Evolutionary conservation across 1,140 invertebrate species (phyloP).

Genomic region (Tetragonula clypearis): DNA sequence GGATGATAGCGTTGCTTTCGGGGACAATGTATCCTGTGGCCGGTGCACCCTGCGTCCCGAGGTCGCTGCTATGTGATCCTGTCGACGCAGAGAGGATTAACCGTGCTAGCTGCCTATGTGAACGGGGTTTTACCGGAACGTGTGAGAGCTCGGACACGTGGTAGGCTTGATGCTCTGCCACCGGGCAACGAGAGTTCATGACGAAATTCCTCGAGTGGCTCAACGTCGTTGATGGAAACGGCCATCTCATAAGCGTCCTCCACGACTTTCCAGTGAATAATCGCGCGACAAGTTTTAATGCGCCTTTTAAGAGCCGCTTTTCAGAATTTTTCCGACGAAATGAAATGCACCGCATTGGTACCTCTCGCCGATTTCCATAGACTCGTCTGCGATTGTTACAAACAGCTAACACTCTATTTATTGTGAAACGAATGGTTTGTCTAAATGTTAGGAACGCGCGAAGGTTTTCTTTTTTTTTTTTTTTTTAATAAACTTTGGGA

Average conservation of each 20-base stretch:
- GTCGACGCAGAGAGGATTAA: slow-evolving; percentile 67
- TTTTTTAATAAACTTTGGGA: too few species aligned
- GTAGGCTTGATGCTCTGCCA: slow-evolving; percentile 15
- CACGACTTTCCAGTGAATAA: neutral
- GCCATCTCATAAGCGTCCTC: neutral
- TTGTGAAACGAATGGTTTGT: too few species aligned
- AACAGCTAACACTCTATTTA: too few species aligned
- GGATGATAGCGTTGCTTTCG: slow-evolving; percentile 37
- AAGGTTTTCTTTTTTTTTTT: too few species aligned
- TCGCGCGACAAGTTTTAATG: neutral
- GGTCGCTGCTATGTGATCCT: slow-evolving; percentile 54
- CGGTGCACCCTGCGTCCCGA: slow-evolving; percentile 42
- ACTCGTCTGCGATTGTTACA: neutral
- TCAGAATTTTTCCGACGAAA: neutral
- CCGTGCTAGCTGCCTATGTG: slow-evolving; percentile 23
- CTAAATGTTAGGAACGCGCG: too few species aligned
- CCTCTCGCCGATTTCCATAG: neutral
- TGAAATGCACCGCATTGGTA: neutral
- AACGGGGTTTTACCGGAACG: slow-evolving; percentile 47
- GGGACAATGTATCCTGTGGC: slow-evolving; percentile 51
- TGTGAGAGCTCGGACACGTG: slow-evolving; percentile 43
- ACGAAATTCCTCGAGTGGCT: slow-evolving; percentile 1
- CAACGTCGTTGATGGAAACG: neutral
- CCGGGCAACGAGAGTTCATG: slow-evolving; percentile 1
- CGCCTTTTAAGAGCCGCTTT: neutral